Evolutionary conservation across 2,797 vertebrate species (phyloP), one percentile per base, ranked within the genome.

Genomic region (Sebastes cheni): DNA sequence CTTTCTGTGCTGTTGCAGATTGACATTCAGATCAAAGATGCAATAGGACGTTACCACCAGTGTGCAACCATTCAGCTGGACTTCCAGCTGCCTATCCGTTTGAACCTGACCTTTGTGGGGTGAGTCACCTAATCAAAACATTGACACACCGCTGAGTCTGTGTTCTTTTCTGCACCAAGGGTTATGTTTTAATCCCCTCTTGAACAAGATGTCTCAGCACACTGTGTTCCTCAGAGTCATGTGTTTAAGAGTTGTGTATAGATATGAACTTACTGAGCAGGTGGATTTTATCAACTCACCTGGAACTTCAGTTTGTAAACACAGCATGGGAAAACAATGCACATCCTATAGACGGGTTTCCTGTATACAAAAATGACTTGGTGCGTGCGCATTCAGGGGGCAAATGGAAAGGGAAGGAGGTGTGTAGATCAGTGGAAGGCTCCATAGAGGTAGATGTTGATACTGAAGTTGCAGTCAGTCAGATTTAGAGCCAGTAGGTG

Each of bases 21-120:
- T 79, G 98, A 99, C 90, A 97, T 99, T 90, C 97, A 97, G 86
- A 97, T 99, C 92, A 97, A 97, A 95, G 98, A 99, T 73, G 98
- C 98, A 10, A 97, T 98, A 69, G 98, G 98, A 36, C 96, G 97
- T 64, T 97, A 98, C 91, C 97, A 99, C 90, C 98, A 99, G 2
- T 99, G 98, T 92, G 98, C 97, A 64, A 99, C 98, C 65, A 96
- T 99, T 91, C 98, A 99, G 59, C 96, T 99, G 80, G 98, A 99
- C 94, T 99, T 99, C 92, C 98, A 99, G 80, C 95, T 99, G 22
- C 98, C 98, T 1, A 92, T 97, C 85, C 95, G 97, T 66, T 99
- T 99, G 90, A 96, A 97, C 79, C 96, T 99, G 79, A 97, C 96
- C 9, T 99, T 97, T 22, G 96, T 98, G 56, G 97, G 97, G 98